Percentiles rank a stretch among this genome's conserved stretches.
Conservation (phyloP, 1,140 invertebrate genomes). For the Euglossa dilemma region DNA sequence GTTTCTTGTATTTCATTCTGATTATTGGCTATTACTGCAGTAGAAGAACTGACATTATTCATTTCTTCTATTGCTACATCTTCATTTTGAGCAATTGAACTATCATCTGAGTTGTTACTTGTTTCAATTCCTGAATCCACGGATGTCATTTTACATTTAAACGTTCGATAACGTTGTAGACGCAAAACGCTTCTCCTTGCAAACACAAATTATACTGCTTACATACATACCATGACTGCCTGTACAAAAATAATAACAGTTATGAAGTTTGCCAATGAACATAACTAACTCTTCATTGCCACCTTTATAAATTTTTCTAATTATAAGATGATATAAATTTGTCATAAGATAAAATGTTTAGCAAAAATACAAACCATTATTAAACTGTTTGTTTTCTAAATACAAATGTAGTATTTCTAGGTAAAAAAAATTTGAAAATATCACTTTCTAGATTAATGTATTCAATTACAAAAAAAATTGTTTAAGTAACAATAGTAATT, state of each 20-base stretch:
- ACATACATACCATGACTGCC: background rate
- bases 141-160: conserved; percentile 73
- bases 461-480: too few relatives aligned
- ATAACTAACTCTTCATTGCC: background rate
- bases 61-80: conserved; percentile 7
- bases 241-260: conserved; percentile 13
- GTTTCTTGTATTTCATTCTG: background rate
- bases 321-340: background rate
- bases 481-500: too few relatives aligned
- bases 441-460: too few relatives aligned
- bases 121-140: conserved; percentile 86
- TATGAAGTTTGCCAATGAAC: background rate
- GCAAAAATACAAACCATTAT: too few relatives aligned
- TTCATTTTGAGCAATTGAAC: conserved; percentile 73
- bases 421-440: too few relatives aligned
- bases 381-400: too few relatives aligned
- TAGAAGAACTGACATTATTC: background rate
- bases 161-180: conserved; percentile 1
- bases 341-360: too few relatives aligned
- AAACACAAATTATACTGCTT: background rate
- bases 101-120: conserved; percentile 86
- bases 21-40: background rate
- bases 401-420: too few relatives aligned
- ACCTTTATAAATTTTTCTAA: background rate
- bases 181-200: background rate